A percentile compares a stretch with the other conserved stretches of the same genome.
Conservation (phyloP, 2,888 invertebrate species). For the Brachyopa scutellaris region DNA sequence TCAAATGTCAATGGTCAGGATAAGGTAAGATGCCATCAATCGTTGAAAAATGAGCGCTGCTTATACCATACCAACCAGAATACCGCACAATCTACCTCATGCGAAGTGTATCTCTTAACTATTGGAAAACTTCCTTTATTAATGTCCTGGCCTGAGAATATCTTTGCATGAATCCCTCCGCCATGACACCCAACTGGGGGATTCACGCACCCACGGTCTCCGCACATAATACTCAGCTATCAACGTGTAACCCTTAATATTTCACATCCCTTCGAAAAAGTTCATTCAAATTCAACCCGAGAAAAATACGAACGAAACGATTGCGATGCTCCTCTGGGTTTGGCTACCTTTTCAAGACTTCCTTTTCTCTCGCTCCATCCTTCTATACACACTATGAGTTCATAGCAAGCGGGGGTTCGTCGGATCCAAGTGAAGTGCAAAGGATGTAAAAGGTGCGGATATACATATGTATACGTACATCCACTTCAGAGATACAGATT, state of each 20-base stretch:
- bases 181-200: neutral
- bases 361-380: neutral
- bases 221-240: constrained; percentile 40
- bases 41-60: neutral
- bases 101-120: constrained; percentile 26
- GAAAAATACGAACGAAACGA: constrained; percentile 37
- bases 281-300: constrained; percentile 59
- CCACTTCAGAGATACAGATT: constrained; percentile 12
- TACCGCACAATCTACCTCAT: constrained; percentile 29
- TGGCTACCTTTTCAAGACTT: constrained; percentile 33
- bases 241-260: constrained; percentile 54
- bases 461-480: neutral
- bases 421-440: constrained; percentile 19
- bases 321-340: constrained; percentile 47
- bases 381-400: too few relatives aligned
- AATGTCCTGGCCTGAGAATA: constrained; percentile 40
- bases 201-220: constrained; percentile 19
- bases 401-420: too few relatives aligned
- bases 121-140: constrained; percentile 18
- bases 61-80: neutral
- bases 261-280: constrained; percentile 46
- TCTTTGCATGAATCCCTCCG: constrained; percentile 19
- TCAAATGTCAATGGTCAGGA: constrained; percentile 28
- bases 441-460: constrained; percentile 35
- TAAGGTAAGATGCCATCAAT: constrained; percentile 15